Evolutionary conservation across 2,113 vertebrate genomes (phyloP), one percentile per base, ranked within the genome.

Genomic region (Sinosuthora webbiana): DNA sequence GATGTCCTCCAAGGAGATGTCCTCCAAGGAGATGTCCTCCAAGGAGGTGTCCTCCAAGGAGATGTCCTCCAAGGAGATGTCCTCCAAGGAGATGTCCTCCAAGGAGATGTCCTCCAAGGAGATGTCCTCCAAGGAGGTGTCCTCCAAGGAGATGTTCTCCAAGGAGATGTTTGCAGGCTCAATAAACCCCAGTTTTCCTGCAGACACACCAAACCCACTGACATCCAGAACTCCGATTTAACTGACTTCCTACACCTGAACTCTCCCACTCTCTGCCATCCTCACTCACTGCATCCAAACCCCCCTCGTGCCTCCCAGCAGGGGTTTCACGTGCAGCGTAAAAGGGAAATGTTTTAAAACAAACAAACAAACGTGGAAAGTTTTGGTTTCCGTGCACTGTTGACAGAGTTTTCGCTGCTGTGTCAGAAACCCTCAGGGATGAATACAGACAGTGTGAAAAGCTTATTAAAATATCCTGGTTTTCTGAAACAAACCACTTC

Each of bases 401-500:
- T 88, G 71, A 60, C 80, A 73, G 63, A 56, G 15, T 78, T 44
- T 45, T 60, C 0, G 3, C 52, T 69, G 84, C 67, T 80, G 42
- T 81, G 23, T 85, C 83, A 59, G 85, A 81, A 94, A 56, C 44
- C 83, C 93, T 21, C 60, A 35, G 62, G 50, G 70, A 70, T 52
- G 56, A 84, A 95, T 22, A 71, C n/a, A 91, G 28, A 35, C 70
- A 49, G 56, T 30, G 83, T 41, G 90, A 88, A 41, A 53, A 44
- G 33, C 85, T 89, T 76, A 96, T 84, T 85, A 84, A 57, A 83
- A 76, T 49, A 50, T 62, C 67, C 75, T 35, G 77, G 53, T 69
- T 93, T 68, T 53, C 53, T 52, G 83, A 89, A 87, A 91, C 77
- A 94, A 87, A 93, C 47, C 73, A 77, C 68, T 91, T 89, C 75